Evolutionary conservation across 2,113 vertebrate species (phyloP).

Genomic region (Mastomys coucha): DNA sequence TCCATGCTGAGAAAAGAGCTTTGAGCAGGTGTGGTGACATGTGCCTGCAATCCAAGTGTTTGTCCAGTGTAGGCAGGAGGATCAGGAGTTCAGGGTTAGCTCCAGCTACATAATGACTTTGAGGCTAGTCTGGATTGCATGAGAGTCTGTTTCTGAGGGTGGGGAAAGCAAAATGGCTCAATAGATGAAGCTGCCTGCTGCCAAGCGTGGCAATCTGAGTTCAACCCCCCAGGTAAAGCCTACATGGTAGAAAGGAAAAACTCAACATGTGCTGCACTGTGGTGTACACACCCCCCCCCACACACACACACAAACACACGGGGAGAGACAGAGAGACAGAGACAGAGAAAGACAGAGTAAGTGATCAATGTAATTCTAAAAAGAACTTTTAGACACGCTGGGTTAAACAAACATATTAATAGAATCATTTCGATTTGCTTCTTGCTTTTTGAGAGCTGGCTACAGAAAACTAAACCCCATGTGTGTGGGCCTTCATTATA

Average conservation of each 20-base stretch:
- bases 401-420: neutral
- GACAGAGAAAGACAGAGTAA: neutral
- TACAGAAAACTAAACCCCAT: neutral
- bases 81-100: neutral
- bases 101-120: neutral
- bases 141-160: neutral
- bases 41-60: neutral
- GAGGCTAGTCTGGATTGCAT: neutral
- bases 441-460: neutral
- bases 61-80: neutral
- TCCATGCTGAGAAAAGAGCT: neutral
- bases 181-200: neutral
- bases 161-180: neutral
- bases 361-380: neutral
- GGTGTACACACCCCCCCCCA: neutral
- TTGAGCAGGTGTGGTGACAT: too few species aligned
- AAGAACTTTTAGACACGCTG: neutral
- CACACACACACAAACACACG: neutral
- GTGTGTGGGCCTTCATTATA: neutral
- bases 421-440: conserved; percentile 18
- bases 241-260: too few species aligned
- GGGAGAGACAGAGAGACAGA: too few species aligned
- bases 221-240: neutral
- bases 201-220: neutral
- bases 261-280: neutral